phyloP scores from a whole-genome alignment of 2,888 invertebrate genomes.

The Acrocyrtus sp. region DNA sequence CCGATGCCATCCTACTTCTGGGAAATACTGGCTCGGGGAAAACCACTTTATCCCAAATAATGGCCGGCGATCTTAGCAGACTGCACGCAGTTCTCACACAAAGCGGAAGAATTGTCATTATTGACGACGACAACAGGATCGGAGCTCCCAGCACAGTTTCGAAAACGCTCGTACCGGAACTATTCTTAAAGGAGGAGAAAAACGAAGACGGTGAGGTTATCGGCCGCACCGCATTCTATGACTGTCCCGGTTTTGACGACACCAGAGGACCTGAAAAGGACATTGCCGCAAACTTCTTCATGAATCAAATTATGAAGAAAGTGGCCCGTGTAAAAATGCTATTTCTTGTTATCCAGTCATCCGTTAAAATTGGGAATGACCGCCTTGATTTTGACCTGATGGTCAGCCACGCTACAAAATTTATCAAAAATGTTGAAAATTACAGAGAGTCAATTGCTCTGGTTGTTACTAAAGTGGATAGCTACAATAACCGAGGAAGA shows the following conservation, averaged over 20 bases:
- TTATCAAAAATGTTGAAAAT: slow-evolving; percentile 2
- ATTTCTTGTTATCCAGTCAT: slow-evolving; percentile 1
- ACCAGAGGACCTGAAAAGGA: neutral
- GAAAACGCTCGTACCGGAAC: slow-evolving; percentile 3
- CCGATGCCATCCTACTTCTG: slow-evolving; percentile 4
- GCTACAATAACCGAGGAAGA: neutral
- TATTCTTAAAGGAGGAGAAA: neutral
- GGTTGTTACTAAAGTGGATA: slow-evolving; percentile 6
- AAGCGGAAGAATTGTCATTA: neutral
- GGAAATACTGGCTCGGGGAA: slow-evolving; percentile 17
- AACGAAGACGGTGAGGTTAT: neutral
- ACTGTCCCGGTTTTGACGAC: slow-evolving; percentile 20
- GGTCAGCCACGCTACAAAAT: neutral
- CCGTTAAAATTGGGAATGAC: slow-evolving; percentile 11
- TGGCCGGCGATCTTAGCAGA: neutral
- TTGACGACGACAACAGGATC: slow-evolving; percentile 15
- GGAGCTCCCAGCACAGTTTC: slow-evolving; percentile 3
- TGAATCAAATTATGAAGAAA: neutral
- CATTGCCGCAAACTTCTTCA: neutral
- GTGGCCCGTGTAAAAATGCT: neutral
- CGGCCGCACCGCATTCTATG: neutral
- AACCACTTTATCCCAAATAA: slow-evolving; percentile 1
- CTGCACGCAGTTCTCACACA: slow-evolving; percentile 1
- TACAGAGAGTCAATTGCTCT: neutral
- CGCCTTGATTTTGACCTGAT: slow-evolving; percentile 3